Percentiles rank a stretch among this genome's conserved stretches.
These are phyloP conservation scores for Agraylea sexmaculata DNA, from an alignment of 1,140 invertebrate genomes.

Conservation along the genomic window DNA sequence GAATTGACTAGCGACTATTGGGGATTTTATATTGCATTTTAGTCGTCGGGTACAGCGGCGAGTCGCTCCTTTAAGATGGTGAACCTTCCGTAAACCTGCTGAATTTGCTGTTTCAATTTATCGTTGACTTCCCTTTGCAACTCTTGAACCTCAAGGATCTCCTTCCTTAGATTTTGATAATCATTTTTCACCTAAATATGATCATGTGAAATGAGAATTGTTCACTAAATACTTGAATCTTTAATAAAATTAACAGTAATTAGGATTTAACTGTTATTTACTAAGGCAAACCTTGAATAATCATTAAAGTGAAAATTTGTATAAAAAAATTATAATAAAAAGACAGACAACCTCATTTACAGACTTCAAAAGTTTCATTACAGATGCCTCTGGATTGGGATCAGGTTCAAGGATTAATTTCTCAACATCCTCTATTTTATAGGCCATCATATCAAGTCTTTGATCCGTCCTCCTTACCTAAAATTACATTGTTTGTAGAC, in stretches of 20 bases:
- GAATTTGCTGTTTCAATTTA: constrained; percentile 32
- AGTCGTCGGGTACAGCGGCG: constrained; percentile 30
- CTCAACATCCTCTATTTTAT: constrained; percentile 37
- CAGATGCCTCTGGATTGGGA: constrained; percentile 31
- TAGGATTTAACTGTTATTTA: constrained; percentile 1
- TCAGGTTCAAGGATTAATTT: constrained; percentile 30
- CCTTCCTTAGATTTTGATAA: constrained; percentile 35
- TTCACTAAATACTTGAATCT: background rate
- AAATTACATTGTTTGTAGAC: background rate
- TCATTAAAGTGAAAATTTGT: background rate
- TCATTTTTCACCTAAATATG: constrained; percentile 34
- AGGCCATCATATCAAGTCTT: constrained; percentile 37
- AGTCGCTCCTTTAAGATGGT: constrained; percentile 33
- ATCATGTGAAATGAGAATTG: background rate
- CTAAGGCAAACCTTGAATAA: background rate
- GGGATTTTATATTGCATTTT: background rate
- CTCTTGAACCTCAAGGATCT: constrained; percentile 37
- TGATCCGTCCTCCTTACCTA: constrained; percentile 26
- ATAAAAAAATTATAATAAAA: background rate
- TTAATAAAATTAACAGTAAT: background rate
- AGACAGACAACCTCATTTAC: constrained; percentile 38
- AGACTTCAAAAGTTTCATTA: constrained; percentile 37
- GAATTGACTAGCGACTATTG: background rate
- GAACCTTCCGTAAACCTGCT: constrained; percentile 37
- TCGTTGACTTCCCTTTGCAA: constrained; percentile 36